phyloP scores from a whole-genome alignment of 2,888 invertebrate species.

The Dicycla oo region DNA sequence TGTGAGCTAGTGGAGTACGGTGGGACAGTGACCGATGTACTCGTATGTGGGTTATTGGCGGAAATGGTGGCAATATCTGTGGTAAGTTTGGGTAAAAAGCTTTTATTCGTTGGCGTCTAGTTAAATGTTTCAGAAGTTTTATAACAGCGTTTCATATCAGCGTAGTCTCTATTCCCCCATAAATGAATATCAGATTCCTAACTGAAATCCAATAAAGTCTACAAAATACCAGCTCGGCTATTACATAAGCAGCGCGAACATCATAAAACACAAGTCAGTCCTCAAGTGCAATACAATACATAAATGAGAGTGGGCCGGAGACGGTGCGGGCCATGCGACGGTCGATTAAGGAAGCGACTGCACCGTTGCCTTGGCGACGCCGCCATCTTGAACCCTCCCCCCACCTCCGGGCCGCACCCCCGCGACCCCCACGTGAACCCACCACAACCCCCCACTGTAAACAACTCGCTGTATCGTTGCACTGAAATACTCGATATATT shows the following conservation, averaged over 20 bases:
- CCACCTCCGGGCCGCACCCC: conserved; percentile 63
- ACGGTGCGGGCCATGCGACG: conserved; percentile 83
- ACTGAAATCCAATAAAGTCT: conserved; percentile 19
- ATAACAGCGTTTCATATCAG: not conserved
- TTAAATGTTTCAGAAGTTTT: not conserved
- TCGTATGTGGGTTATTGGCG: conserved; percentile 9
- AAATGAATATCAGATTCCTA: not conserved
- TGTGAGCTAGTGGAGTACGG: conserved; percentile 53
- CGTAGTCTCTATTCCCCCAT: not conserved
- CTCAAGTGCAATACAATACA: conserved; percentile 88
- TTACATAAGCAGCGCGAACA: conserved; percentile 44
- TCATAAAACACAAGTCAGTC: conserved; percentile 78
- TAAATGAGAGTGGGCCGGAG: conserved; percentile 82
- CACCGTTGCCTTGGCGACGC: conserved; percentile 89
- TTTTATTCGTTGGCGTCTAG: not conserved
- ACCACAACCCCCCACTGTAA: conserved; percentile 81
- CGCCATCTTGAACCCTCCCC: conserved; percentile 87
- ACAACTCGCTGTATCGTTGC: conserved; percentile 89
- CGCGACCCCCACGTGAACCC: conserved; percentile 63
- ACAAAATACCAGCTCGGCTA: not conserved
- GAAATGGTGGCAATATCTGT: not conserved
- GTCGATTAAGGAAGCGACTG: conserved; percentile 90
- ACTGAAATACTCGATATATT: conserved; percentile 90
- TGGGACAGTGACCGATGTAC: conserved; percentile 45
- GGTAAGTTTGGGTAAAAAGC: not conserved